Percentiles rank a stretch among this genome's conserved stretches.
phyloP scores from a whole-genome alignment of 2,113 vertebrate genomes.

The Pangasianodon gigas region DNA sequence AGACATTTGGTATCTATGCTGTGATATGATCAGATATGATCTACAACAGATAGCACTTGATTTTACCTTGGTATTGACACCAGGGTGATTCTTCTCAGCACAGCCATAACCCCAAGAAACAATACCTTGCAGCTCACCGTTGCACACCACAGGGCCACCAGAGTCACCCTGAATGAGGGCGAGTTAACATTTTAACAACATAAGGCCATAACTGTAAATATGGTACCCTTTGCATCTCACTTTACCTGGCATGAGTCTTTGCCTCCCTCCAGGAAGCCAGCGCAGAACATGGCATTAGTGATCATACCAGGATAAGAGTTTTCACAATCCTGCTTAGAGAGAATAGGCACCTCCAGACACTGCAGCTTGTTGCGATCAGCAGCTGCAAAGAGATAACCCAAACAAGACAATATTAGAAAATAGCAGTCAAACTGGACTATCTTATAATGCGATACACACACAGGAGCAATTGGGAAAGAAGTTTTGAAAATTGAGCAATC shows the following conservation, averaged over 20 bases:
- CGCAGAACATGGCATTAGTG: constrained; percentile 77
- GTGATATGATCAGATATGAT: neutral
- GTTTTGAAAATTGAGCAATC: neutral
- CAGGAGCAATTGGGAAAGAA: neutral
- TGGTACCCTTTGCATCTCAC: neutral
- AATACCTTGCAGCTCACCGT: constrained; percentile 27
- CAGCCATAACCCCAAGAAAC: constrained; percentile 48
- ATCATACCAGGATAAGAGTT: constrained; percentile 72
- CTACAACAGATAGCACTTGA: neutral
- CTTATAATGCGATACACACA: neutral
- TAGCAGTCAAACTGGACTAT: neutral
- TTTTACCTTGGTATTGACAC: constrained; percentile 77
- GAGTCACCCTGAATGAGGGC: constrained; percentile 31
- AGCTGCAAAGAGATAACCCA: constrained; percentile 39
- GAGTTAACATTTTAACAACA: neutral
- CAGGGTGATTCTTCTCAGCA: constrained; percentile 58
- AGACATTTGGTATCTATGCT: no score
- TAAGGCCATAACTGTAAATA: neutral
- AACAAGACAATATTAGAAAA: neutral
- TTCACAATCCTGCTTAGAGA: constrained; percentile 67
- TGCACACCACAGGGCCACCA: constrained; percentile 36
- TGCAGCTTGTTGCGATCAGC: constrained; percentile 65
- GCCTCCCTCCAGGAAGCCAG: constrained; percentile 76
- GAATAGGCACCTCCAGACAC: constrained; percentile 72
- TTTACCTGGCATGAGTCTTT: constrained; percentile 79